These are phyloP conservation scores for Cichladusa arquata DNA, from an alignment of 2,113 vertebrate genomes.

Conservation along the genomic window DNA sequence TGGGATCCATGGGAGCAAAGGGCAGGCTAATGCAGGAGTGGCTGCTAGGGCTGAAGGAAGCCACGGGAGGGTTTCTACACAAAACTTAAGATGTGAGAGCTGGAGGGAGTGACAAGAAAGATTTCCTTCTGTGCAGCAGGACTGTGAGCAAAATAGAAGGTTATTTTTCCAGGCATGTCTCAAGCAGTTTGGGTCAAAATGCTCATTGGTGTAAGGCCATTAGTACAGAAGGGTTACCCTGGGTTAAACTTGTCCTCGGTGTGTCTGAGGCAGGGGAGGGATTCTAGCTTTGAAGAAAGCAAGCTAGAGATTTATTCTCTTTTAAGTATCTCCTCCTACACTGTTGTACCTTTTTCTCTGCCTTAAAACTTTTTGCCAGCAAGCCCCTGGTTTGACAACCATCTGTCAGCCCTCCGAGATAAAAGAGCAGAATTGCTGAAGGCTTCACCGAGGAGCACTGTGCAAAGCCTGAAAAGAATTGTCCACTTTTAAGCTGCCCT, in stretches of 20 bases:
- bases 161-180: constrained; percentile 21
- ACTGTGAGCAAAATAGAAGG: background rate
- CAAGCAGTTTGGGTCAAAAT: constrained; percentile 23
- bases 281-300: constrained; percentile 29
- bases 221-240: background rate
- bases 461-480: background rate
- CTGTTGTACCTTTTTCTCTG: constrained; percentile 15
- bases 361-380: background rate
- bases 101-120: constrained; percentile 6
- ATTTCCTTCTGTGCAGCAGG: background rate
- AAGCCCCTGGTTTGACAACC: constrained; percentile 3
- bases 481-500: constrained; percentile 33
- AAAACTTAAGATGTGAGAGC: background rate
- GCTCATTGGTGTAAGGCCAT: background rate
- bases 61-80: background rate
- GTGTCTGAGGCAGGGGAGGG: background rate
- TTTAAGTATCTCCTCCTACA: constrained; percentile 39
- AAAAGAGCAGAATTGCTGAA: constrained; percentile 2
- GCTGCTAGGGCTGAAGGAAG: background rate
- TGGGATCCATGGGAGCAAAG: background rate
- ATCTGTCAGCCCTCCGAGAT: constrained; percentile 28
- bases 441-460: background rate
- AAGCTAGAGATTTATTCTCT: constrained; percentile 9
- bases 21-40: background rate
- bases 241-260: constrained; percentile 14